Evolutionary conservation across 2,888 invertebrate genomes (phyloP).

Genomic region (Catocala sponsa): DNA sequence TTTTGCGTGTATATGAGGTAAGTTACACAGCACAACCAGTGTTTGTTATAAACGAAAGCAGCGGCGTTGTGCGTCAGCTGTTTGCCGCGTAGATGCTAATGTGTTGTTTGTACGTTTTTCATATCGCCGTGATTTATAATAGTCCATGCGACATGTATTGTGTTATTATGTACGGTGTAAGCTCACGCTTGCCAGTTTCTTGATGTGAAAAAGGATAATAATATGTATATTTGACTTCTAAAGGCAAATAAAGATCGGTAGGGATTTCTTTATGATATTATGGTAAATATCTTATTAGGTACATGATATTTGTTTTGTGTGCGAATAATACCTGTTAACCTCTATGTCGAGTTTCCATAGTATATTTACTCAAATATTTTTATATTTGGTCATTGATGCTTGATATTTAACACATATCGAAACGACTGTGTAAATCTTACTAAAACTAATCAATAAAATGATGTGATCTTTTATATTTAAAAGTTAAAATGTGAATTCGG

Average conservation of each 20-base stretch:
- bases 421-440: too few relatives aligned
- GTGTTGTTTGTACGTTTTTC: slow-evolving; percentile 4
- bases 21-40: neutral
- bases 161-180: slow-evolving; percentile 1
- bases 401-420: too few relatives aligned
- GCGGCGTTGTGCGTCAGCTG: neutral
- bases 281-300: neutral
- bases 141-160: neutral
- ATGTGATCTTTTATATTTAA: too few relatives aligned
- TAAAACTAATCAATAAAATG: too few relatives aligned
- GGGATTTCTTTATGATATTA: slow-evolving; percentile 1
- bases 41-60: neutral
- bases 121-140: slow-evolving; percentile 2
- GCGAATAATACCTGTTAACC: too few relatives aligned
- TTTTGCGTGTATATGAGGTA: too few relatives aligned
- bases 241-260: slow-evolving; percentile 1
- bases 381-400: too few relatives aligned
- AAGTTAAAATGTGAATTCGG: too few relatives aligned
- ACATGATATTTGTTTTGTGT: too few relatives aligned
- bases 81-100: neutral
- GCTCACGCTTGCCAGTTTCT: neutral
- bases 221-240: neutral
- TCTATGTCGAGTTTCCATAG: slow-evolving; percentile 29
- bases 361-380: too few relatives aligned
- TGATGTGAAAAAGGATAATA: too few relatives aligned